Conservation (phyloP, 2,888 invertebrate species). For the Melikaiella ostensackeni region DNA sequence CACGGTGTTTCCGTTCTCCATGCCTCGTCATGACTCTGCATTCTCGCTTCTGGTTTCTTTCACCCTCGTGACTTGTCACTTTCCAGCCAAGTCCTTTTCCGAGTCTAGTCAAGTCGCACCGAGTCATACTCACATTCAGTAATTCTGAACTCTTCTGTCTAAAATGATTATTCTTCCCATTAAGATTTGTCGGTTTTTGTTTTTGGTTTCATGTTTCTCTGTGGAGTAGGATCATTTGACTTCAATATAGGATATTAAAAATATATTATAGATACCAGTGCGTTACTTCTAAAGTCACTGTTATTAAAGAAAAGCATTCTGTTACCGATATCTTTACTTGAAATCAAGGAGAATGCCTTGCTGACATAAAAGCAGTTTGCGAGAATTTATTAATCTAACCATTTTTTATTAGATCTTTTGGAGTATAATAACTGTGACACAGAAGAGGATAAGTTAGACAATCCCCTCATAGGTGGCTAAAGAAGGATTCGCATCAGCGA, state of each 20-base stretch:
- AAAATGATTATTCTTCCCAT: conserved; percentile 17
- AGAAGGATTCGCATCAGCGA: no score
- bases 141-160: conserved; percentile 2
- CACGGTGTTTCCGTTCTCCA: conserved; percentile 50
- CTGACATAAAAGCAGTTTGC: no score
- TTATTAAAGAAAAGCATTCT: no score
- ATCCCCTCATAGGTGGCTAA: no score
- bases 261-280: background rate
- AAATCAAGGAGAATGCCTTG: no score
- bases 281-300: no score
- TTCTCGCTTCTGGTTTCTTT: conserved; percentile 35
- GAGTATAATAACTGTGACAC: no score
- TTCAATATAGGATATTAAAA: background rate
- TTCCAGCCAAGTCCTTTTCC: conserved; percentile 42
- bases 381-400: no score
- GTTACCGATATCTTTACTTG: no score
- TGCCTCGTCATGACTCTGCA: conserved; percentile 36
- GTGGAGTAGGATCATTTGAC: background rate
- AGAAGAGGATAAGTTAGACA: no score
- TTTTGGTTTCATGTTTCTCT: background rate
- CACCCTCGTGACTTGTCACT: conserved; percentile 45
- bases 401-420: no score
- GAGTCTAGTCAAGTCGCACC: conserved; percentile 15
- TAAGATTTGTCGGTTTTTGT: background rate
- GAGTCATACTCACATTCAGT: conserved; percentile 14